phyloP scores from a whole-genome alignment of 2,888 invertebrate genomes.

The Salpingus planirostris region DNA sequence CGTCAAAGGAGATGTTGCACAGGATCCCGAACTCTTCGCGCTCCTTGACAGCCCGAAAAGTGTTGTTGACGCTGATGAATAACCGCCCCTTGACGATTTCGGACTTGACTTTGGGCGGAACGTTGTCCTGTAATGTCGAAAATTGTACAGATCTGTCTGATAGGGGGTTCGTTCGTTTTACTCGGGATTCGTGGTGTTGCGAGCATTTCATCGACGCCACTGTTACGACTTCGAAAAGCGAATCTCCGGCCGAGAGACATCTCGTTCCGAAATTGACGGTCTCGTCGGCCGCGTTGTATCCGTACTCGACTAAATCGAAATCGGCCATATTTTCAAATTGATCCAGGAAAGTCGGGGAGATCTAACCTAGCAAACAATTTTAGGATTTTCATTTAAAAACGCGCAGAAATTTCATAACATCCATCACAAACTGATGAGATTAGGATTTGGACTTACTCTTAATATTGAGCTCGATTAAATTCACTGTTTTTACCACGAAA shows the following conservation, averaged over 20 bases:
- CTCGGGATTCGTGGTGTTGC: background rate
- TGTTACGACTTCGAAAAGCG: conserved; percentile 45
- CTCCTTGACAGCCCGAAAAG: conserved; percentile 17
- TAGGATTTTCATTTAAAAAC: background rate
- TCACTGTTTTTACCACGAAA: too few relatives aligned
- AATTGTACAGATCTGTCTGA: too few relatives aligned
- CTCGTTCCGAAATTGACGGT: conserved; percentile 43
- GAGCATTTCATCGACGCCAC: conserved; percentile 28
- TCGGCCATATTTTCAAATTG: too few relatives aligned
- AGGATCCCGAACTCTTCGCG: conserved; percentile 10
- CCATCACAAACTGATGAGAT: too few relatives aligned
- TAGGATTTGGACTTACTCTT: too few relatives aligned
- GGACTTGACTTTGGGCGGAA: too few relatives aligned
- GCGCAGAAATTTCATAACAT: too few relatives aligned
- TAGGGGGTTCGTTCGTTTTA: too few relatives aligned
- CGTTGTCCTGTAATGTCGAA: background rate
- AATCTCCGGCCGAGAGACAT: conserved; percentile 12
- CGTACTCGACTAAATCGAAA: conserved; percentile 32
- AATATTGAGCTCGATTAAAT: too few relatives aligned
- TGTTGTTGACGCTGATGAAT: conserved; percentile 13
- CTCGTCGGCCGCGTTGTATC: conserved; percentile 42
- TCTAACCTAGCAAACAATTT: too few relatives aligned
- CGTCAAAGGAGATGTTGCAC: conserved; percentile 14
- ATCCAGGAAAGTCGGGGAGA: too few relatives aligned
- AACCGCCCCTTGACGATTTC: too few relatives aligned